These are phyloP conservation scores for Cercopithecus mona DNA, from an alignment of 2,113 vertebrate genomes.

Conservation along the genomic window DNA sequence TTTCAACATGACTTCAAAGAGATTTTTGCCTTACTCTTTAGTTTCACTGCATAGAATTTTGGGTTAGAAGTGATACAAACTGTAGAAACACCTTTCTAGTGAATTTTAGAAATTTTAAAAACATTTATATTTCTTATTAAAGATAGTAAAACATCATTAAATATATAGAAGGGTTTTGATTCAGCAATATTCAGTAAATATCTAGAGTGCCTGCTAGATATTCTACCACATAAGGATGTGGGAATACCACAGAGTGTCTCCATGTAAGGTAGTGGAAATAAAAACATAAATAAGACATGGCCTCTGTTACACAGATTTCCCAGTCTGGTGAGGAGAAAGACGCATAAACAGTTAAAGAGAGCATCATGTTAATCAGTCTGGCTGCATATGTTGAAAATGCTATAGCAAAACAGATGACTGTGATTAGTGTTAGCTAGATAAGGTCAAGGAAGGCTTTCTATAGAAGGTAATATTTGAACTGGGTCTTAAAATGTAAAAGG, in stretches of 20 bases:
- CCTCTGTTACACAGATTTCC: background rate
- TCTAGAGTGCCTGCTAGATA: background rate
- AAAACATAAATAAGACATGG: background rate
- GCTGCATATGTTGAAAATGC: background rate
- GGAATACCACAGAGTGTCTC: background rate
- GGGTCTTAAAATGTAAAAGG: background rate
- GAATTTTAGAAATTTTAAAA: background rate
- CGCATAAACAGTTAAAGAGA: background rate
- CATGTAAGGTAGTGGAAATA: background rate
- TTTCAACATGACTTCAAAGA: background rate
- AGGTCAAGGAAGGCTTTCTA: background rate
- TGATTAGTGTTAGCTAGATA: background rate
- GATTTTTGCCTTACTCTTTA: background rate
- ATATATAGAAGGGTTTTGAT: background rate
- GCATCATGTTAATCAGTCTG: background rate
- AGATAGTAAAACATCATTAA: background rate
- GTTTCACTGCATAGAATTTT: background rate
- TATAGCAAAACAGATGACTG: background rate
- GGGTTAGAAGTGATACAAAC: background rate
- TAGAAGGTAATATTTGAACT: slow-evolving; percentile 13
- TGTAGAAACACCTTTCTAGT: background rate
- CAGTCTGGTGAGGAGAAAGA: background rate
- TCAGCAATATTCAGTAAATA: background rate
- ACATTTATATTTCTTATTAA: background rate
- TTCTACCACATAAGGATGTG: background rate